Percentiles rank a stretch among this genome's conserved stretches.
These are phyloP conservation scores for Alentia gelatinosa DNA, from an alignment of 2,888 invertebrate species.

Conservation along the genomic window DNA sequence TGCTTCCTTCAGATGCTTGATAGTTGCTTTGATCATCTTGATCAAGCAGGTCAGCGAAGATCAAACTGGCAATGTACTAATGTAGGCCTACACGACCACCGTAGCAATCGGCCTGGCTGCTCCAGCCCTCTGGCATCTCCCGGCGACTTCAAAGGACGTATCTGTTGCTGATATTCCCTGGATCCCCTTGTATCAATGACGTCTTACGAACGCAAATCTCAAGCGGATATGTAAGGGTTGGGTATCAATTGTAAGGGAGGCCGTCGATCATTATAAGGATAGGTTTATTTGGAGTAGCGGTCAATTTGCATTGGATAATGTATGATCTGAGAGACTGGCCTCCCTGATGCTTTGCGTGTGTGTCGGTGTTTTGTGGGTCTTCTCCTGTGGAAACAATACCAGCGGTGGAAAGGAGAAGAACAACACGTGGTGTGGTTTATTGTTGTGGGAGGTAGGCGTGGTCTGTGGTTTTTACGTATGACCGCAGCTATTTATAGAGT, in stretches of 20 bases:
- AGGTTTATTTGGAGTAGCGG: neutral
- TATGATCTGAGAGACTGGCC: neutral
- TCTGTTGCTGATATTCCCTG: neutral
- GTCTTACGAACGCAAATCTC: neutral
- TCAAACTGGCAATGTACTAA: neutral
- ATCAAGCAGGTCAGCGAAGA: neutral
- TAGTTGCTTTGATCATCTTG: neutral
- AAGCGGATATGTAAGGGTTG: neutral
- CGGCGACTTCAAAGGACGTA: neutral
- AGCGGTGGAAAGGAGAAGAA: neutral
- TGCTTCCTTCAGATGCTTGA: neutral
- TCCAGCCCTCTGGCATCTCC: neutral
- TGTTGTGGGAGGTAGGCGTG: neutral
- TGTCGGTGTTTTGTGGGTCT: neutral
- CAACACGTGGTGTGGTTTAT: neutral
- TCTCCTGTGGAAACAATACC: neutral
- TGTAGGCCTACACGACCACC: neutral
- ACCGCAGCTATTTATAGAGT: neutral
- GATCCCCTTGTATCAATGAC: neutral
- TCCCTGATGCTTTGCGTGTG: neutral
- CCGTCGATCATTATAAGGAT: neutral
- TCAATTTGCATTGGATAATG: neutral
- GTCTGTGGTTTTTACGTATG: neutral
- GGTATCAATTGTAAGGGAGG: neutral
- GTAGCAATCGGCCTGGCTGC: neutral